Conservation (phyloP, 2,888 invertebrate genomes). For the Malthinus seriepunctatus region DNA sequence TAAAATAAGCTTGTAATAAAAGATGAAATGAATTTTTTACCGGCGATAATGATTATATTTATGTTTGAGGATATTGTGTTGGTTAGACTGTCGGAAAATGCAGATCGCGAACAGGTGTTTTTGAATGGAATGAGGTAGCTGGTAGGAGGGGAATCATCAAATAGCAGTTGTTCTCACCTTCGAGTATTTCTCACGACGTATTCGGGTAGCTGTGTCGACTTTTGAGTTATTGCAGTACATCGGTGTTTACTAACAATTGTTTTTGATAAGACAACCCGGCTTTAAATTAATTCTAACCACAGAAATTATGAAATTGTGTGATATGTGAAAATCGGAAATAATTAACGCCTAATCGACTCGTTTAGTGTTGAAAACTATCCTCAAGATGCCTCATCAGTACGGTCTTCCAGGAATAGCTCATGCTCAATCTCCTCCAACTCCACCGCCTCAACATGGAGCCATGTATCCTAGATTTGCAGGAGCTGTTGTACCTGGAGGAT, state of each 20-base stretch:
- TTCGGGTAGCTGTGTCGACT: slow-evolving; percentile 44
- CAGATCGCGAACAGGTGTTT: slow-evolving; percentile 76
- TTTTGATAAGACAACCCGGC: slow-evolving; percentile 15
- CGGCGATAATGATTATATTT: too few species aligned
- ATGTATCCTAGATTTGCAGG: slow-evolving; percentile 63
- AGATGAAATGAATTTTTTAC: too few species aligned
- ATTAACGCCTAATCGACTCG: slow-evolving; percentile 18
- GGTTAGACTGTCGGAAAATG: slow-evolving; percentile 70
- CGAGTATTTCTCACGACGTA: slow-evolving; percentile 42
- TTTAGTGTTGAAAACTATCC: slow-evolving; percentile 13
- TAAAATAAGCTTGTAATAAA: too few species aligned
- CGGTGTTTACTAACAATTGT: slow-evolving; percentile 25
- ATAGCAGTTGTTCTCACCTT: slow-evolving; percentile 44
- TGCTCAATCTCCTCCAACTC: slow-evolving; percentile 81
- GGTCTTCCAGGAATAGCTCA: slow-evolving; percentile 73
- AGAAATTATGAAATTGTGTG: slow-evolving; percentile 8
- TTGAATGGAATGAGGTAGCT: slow-evolving; percentile 66
- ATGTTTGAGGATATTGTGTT: slow-evolving; percentile 45
- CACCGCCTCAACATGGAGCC: slow-evolving; percentile 68
- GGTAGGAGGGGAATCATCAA: slow-evolving; percentile 47
- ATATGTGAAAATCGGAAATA: slow-evolving; percentile 24
- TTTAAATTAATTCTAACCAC: slow-evolving; percentile 14
- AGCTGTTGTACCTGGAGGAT: slow-evolving; percentile 65
- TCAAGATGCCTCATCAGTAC: slow-evolving; percentile 77
- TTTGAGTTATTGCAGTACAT: slow-evolving; percentile 22